Percentiles rank a stretch among this genome's conserved stretches.
These are phyloP conservation scores for Cephus nigrinus DNA, from an alignment of 2,888 invertebrate species.

Conservation along the genomic window DNA sequence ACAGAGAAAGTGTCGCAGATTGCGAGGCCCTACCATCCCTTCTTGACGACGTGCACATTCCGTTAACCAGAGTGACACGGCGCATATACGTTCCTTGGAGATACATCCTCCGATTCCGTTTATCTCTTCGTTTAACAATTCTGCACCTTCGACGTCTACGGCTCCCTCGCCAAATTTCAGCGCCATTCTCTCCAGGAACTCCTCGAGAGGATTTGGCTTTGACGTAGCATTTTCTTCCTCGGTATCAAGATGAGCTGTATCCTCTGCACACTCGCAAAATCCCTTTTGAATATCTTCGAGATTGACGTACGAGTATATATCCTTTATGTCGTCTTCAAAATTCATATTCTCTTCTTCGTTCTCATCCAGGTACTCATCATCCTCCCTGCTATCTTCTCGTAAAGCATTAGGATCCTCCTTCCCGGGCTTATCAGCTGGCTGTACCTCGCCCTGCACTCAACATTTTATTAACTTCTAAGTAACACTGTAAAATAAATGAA, in stretches of 20 bases:
- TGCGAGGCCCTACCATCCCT: slow-evolving; percentile 76
- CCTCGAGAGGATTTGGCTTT: slow-evolving; percentile 36
- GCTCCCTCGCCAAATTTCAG: slow-evolving; percentile 32
- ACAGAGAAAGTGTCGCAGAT: slow-evolving; percentile 77
- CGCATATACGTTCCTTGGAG: slow-evolving; percentile 41
- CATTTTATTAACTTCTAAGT: background rate
- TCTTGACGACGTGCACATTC: slow-evolving; percentile 69
- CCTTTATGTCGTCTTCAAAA: slow-evolving; percentile 23
- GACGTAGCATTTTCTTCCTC: background rate
- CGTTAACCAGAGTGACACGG: slow-evolving; percentile 51
- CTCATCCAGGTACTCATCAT: slow-evolving; percentile 6
- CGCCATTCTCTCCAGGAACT: slow-evolving; percentile 50
- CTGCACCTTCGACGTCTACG: slow-evolving; percentile 22
- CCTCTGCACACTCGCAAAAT: slow-evolving; percentile 43
- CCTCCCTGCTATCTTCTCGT: slow-evolving; percentile 9
- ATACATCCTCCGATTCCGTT: slow-evolving; percentile 53
- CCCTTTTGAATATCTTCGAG: slow-evolving; percentile 34
- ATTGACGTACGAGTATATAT: slow-evolving; percentile 30
- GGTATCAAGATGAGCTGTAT: background rate
- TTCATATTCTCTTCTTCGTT: slow-evolving; percentile 19
- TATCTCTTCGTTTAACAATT: slow-evolving; percentile 19
- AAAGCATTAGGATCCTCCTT: background rate
- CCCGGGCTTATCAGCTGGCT: background rate
- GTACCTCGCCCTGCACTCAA: background rate
- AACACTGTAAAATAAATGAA: background rate